A percentile compares a stretch with the other conserved stretches of the same genome.
Conservation (phyloP, 2,797 vertebrate species). For the Sitta carolinensis region DNA sequence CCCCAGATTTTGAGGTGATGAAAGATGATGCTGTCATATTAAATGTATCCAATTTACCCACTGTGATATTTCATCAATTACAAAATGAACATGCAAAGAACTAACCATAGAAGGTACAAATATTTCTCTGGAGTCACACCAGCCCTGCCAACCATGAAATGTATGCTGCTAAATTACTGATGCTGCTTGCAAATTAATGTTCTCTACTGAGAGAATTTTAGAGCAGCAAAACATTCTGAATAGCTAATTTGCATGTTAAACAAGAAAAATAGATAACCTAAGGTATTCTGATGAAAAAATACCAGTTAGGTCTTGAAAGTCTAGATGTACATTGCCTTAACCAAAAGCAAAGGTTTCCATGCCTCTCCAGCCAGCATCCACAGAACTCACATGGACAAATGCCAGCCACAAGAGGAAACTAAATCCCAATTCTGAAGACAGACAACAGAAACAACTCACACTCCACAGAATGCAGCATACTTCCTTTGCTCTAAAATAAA, state of each 20-base stretch:
- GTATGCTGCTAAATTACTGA: slow-evolving; percentile 49
- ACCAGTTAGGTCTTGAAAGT: neutral
- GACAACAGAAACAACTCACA: neutral
- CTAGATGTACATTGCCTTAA: neutral
- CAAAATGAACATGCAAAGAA: slow-evolving; percentile 64
- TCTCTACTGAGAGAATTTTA: slow-evolving; percentile 58
- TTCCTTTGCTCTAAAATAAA: neutral
- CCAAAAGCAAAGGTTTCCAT: neutral
- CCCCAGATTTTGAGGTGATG: neutral
- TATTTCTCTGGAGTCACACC: slow-evolving; percentile 62
- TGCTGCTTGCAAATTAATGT: slow-evolving; percentile 64
- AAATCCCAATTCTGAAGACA: neutral
- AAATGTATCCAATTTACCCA: slow-evolving; percentile 34
- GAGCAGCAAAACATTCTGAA: slow-evolving; percentile 18
- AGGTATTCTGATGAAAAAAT: slow-evolving; percentile 20
- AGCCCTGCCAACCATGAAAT: slow-evolving; percentile 66
- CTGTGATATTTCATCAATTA: slow-evolving; percentile 59
- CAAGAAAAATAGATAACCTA: slow-evolving; percentile 20
- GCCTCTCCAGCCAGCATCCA: neutral
- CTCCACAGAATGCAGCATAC: accelerated
- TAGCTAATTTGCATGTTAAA: slow-evolving; percentile 30
- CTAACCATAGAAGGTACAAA: slow-evolving; percentile 65
- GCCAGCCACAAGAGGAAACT: neutral
- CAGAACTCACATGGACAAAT: neutral
- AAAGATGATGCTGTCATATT: slow-evolving; percentile 28